phyloP scores from a whole-genome alignment of 2,113 vertebrate species.

The Antechinus stuartii region DNA sequence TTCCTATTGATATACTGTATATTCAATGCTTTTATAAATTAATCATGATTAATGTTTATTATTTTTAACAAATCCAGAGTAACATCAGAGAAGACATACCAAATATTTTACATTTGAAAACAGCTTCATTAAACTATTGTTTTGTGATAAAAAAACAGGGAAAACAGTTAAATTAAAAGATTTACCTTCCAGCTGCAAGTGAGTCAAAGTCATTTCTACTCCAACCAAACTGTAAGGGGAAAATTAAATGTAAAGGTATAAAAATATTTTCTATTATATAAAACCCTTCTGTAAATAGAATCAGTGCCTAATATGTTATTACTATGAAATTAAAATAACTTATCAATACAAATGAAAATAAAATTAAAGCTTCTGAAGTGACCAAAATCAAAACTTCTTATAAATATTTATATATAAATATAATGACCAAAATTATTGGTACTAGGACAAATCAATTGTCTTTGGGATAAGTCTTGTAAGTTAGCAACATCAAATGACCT shows the following conservation, averaged over 20 bases:
- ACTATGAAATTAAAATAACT: background rate
- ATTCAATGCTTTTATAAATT: background rate
- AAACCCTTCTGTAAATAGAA: background rate
- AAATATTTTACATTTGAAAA: background rate
- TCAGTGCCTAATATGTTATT: background rate
- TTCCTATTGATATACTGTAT: background rate
- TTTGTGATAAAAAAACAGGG: background rate
- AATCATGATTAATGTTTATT: background rate
- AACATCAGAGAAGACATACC: background rate
- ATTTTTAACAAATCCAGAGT: background rate
- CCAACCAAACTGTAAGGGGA: slow-evolving; percentile 90
- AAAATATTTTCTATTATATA: slow-evolving; percentile 33
- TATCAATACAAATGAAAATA: slow-evolving; percentile 30
- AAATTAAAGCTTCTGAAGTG: background rate
- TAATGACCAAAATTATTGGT: background rate
- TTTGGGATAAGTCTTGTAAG: background rate
- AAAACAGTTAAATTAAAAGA: slow-evolving; percentile 39
- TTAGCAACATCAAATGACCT: background rate
- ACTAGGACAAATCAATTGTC: background rate
- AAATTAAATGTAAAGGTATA: background rate
- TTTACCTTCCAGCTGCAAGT: slow-evolving; percentile 91
- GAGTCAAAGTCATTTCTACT: slow-evolving; percentile 88
- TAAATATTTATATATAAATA: slow-evolving; percentile 3
- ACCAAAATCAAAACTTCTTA: slow-evolving; percentile 21
- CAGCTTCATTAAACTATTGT: background rate